These are phyloP conservation scores for Cheirogaleus major DNA, from an alignment of 2,797 vertebrate species.

Conservation along the genomic window DNA sequence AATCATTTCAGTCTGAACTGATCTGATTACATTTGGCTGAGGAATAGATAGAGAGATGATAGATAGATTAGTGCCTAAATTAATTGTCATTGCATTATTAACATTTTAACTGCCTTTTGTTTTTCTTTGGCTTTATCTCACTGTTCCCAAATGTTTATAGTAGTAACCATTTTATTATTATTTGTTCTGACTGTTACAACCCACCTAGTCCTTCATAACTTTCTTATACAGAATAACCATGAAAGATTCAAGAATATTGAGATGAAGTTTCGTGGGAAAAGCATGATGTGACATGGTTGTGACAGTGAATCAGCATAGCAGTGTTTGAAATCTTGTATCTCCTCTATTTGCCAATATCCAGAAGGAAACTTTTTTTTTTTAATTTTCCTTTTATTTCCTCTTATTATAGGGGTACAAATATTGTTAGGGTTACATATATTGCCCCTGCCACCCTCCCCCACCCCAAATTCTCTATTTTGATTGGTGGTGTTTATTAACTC, in stretches of 20 bases:
- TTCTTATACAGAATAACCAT: not conserved
- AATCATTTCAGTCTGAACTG: not conserved
- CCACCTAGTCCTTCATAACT: not conserved
- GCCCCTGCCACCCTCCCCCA: too few relatives aligned
- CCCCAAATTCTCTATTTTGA: not conserved
- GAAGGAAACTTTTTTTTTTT: not conserved
- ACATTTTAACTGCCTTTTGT: not conserved
- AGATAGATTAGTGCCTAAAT: not conserved
- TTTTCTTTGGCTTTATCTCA: not conserved
- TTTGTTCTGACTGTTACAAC: not conserved
- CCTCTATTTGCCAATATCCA: not conserved
- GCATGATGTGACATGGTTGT: not conserved
- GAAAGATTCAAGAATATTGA: slow-evolving; percentile 38
- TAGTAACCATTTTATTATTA: slow-evolving; percentile 2
- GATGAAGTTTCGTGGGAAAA: not conserved
- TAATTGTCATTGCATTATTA: not conserved
- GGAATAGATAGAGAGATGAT: not conserved
- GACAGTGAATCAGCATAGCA: not conserved
- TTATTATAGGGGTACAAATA: too few relatives aligned
- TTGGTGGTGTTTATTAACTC: not conserved
- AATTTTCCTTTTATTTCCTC: too few relatives aligned
- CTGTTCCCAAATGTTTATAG: not conserved
- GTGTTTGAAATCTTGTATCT: not conserved
- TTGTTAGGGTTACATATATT: too few relatives aligned
- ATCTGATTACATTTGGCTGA: not conserved